Percentiles rank a stretch among this genome's conserved stretches.
Evolutionary conservation across 2,797 vertebrate species (phyloP).

Genomic region (Myotis daubentonii): DNA sequence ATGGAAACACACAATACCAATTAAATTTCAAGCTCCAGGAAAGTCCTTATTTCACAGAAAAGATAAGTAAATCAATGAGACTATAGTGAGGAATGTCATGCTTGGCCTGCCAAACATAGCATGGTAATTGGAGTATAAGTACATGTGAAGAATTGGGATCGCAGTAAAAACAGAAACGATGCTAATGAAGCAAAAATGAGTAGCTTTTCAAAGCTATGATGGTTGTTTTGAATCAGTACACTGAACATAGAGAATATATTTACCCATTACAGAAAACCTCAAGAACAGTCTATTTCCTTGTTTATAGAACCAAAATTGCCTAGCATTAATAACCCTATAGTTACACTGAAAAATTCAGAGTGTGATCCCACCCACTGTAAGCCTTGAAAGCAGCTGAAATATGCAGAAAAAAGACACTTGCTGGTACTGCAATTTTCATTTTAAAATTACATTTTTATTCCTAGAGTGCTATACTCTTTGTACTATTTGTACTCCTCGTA

Average conservation of each 20-base stretch:
- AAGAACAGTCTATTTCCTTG: slow-evolving; percentile 48
- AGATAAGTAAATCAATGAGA: slow-evolving; percentile 38
- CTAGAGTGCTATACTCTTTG: slow-evolving; percentile 37
- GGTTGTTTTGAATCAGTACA: background rate
- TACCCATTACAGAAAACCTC: slow-evolving; percentile 29
- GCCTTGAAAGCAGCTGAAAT: slow-evolving; percentile 43
- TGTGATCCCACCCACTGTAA: slow-evolving; percentile 20
- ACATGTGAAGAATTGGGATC: background rate
- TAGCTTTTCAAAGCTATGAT: background rate
- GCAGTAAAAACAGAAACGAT: background rate
- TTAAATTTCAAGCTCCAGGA: slow-evolving; percentile 19
- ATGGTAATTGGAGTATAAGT: background rate
- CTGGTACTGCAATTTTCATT: slow-evolving; percentile 51
- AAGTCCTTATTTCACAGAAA: slow-evolving; percentile 30
- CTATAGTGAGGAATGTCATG: background rate
- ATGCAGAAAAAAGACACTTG: background rate
- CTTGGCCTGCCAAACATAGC: background rate
- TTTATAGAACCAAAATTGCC: slow-evolving; percentile 15
- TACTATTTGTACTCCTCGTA: background rate
- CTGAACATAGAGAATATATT: slow-evolving; percentile 19
- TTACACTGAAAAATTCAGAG: slow-evolving; percentile 43
- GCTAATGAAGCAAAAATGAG: background rate
- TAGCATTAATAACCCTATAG: slow-evolving; percentile 42
- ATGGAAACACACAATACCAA: background rate
- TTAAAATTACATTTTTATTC: slow-evolving; percentile 65